Conservation (phyloP, 1,140 invertebrate species). For the Apis dorsata region DNA sequence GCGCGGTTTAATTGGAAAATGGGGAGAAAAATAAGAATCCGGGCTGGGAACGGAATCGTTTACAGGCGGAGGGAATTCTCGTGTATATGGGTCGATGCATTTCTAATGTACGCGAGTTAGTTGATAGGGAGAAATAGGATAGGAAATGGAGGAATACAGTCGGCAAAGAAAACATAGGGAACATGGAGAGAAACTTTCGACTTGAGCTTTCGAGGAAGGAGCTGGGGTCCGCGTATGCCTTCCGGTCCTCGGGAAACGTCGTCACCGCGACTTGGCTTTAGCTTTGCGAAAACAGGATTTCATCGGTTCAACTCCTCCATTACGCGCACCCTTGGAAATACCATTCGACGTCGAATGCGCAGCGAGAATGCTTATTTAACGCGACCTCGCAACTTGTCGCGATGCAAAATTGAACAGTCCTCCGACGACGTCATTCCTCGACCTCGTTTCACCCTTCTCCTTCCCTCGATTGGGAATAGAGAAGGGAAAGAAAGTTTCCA, state of each 20-base stretch:
- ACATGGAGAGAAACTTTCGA: constrained; percentile 45
- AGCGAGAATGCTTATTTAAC: constrained; percentile 38
- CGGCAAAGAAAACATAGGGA: constrained; percentile 23
- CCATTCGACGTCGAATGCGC: neutral
- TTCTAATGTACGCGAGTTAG: neutral
- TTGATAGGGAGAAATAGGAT: neutral
- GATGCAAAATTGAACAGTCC: constrained; percentile 12
- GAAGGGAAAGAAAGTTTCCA: neutral
- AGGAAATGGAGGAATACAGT: neutral
- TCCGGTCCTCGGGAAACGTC: constrained; percentile 14
- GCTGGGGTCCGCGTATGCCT: constrained; percentile 28
- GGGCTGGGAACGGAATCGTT: neutral
- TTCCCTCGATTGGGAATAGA: neutral
- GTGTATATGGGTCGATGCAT: neutral
- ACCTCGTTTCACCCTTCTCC: too few relatives aligned
- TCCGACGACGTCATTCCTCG: neutral
- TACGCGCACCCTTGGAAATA: constrained; percentile 41
- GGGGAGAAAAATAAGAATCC: neutral
- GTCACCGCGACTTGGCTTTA: constrained; percentile 35
- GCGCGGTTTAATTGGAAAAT: constrained; percentile 23
- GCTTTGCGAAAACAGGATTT: constrained; percentile 60
- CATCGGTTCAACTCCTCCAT: constrained; percentile 47
- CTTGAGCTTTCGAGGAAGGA: constrained; percentile 28
- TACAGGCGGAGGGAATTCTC: neutral
- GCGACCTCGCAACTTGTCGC: constrained; percentile 21